Evolutionary conservation across 2,888 invertebrate species (phyloP).

Genomic region (Drosophila greeni): DNA sequence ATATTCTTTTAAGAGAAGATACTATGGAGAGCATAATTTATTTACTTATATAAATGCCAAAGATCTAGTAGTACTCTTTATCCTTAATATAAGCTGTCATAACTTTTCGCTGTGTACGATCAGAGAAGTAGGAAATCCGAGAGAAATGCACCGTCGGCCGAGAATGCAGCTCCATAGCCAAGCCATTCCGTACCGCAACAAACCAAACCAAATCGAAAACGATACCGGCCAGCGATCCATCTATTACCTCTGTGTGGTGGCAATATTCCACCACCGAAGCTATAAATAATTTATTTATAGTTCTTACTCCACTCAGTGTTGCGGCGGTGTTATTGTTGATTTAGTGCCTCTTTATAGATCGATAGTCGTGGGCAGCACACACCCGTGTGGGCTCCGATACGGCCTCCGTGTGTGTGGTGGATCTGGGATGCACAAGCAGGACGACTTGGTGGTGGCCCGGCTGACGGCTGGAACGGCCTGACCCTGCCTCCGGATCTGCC

Average conservation of each 20-base stretch:
- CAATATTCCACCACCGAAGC: conserved; percentile 71
- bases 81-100: neutral
- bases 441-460: conserved; percentile 15
- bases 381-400: conserved; percentile 17
- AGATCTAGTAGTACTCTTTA: neutral
- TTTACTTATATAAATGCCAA: neutral
- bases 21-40: neutral
- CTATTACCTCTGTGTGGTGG: conserved; percentile 72
- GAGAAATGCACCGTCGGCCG: no score
- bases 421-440: conserved; percentile 35
- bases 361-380: conserved; percentile 51
- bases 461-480: neutral
- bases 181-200: neutral
- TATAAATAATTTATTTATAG: conserved; percentile 75
- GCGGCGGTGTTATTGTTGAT: conserved; percentile 68
- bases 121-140: neutral
- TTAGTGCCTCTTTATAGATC: conserved; percentile 72
- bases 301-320: conserved; percentile 59
- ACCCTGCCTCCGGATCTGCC: conserved; percentile 24
- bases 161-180: conserved; percentile 29
- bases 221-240: conserved; percentile 42
- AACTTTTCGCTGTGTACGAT: neutral
- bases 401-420: conserved; percentile 6
- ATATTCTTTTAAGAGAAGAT: conserved; percentile 20
- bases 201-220: conserved; percentile 11